These are phyloP conservation scores for Agriotes lineatus DNA, from an alignment of 2,888 invertebrate genomes.

Conservation along the genomic window DNA sequence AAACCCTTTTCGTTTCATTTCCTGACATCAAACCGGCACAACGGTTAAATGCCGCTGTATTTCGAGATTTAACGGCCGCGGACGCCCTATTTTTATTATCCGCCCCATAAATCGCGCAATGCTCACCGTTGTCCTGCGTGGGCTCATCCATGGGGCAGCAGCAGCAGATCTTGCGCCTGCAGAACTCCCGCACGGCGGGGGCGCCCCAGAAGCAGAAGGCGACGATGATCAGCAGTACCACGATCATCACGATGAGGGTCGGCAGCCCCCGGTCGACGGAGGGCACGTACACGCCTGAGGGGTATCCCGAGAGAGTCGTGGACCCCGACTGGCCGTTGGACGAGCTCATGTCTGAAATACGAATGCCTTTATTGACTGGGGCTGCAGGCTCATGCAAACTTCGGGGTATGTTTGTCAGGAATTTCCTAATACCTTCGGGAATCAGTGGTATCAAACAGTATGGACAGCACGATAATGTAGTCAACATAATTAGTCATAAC, in stretches of 20 bases:
- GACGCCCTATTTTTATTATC: neutral
- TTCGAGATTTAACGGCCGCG: neutral
- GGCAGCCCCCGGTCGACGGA: constrained; percentile 66
- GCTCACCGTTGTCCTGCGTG: constrained; percentile 59
- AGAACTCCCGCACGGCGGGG: constrained; percentile 69
- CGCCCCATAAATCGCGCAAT: neutral
- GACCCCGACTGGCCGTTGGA: constrained; percentile 6
- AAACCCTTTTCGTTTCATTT: constrained; percentile 4
- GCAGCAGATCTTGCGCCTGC: constrained; percentile 64
- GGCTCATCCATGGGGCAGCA: constrained; percentile 67
- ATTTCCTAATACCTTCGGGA: too few species aligned
- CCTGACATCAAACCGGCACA: neutral
- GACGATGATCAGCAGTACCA: constrained; percentile 70
- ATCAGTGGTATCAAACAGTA: too few species aligned
- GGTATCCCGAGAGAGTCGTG: constrained; percentile 44
- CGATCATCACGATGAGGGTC: constrained; percentile 70
- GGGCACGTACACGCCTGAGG: constrained; percentile 54
- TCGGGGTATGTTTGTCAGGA: too few species aligned
- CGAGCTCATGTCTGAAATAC: constrained; percentile 29
- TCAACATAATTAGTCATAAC: too few species aligned
- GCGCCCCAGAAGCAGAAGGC: constrained; percentile 73
- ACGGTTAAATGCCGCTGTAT: neutral
- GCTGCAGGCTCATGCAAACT: too few species aligned
- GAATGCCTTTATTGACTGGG: constrained; percentile 1
- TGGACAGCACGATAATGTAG: too few species aligned